Evolutionary conservation across 2,888 invertebrate species (phyloP).

Genomic region (Andrena haemorrhoa): DNA sequence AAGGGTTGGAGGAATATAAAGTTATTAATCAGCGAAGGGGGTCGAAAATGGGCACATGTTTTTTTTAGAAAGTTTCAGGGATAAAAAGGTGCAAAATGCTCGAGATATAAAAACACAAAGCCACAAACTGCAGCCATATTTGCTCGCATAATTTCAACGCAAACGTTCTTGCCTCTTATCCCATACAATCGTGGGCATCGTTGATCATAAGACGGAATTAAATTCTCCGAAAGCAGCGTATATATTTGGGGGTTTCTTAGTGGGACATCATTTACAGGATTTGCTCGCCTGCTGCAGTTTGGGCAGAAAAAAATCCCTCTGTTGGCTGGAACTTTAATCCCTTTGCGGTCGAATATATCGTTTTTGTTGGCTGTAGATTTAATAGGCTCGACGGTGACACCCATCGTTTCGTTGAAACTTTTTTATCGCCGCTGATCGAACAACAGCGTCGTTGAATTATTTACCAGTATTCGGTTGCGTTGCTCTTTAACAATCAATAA

Average conservation of each 20-base stretch:
- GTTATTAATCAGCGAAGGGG: no score
- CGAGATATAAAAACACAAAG: neutral
- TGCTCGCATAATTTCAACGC: neutral
- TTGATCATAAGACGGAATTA: constrained; percentile 42
- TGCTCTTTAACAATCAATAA: neutral
- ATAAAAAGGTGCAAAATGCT: no score
- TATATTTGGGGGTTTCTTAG: constrained; percentile 12
- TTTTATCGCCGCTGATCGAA: neutral
- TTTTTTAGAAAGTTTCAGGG: no score
- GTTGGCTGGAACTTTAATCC: constrained; percentile 14
- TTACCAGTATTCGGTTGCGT: neutral
- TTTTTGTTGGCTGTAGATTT: constrained; percentile 8
- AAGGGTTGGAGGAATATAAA: no score
- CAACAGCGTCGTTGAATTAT: constrained; percentile 12
- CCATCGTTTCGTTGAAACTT: neutral
- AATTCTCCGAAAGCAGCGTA: constrained; percentile 26
- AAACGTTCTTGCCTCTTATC: neutral
- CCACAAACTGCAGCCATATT: neutral
- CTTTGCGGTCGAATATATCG: neutral
- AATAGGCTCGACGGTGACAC: neutral
- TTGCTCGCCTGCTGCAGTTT: neutral
- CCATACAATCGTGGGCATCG: neutral
- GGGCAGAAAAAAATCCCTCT: constrained; percentile 1
- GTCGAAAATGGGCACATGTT: no score
- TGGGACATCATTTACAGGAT: constrained; percentile 17